phyloP scores from a whole-genome alignment of 2,797 vertebrate genomes.

The Onychomys leucogaster region DNA sequence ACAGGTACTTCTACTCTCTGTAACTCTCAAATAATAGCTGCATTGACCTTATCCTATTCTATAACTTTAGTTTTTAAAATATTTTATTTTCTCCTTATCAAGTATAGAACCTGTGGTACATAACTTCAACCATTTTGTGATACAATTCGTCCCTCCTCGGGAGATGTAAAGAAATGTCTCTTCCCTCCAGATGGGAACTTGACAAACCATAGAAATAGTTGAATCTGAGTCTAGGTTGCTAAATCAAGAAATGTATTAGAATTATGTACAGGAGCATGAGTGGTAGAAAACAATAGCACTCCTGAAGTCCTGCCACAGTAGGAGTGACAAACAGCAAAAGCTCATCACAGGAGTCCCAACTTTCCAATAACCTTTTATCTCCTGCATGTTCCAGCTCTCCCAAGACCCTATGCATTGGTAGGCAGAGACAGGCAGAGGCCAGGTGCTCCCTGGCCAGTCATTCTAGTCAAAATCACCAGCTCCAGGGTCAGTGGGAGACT shows the following conservation, averaged over 20 bases:
- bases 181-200: neutral
- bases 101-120: neutral
- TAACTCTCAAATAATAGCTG: neutral
- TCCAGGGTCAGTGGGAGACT: neutral
- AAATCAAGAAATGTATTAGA: neutral
- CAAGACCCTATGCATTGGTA: neutral
- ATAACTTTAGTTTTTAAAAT: neutral
- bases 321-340: neutral
- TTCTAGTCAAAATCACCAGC: rapidly evolving
- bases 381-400: neutral
- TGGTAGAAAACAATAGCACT: neutral
- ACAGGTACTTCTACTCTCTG: neutral
- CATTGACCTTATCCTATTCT: neutral
- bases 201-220: neutral
- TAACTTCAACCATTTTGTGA: neutral
- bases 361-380: neutral
- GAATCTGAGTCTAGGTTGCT: neutral
- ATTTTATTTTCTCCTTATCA: neutral
- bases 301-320: neutral
- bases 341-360: neutral
- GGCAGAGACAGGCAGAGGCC: neutral
- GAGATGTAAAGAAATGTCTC: neutral
- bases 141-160: too few relatives aligned
- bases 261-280: neutral
- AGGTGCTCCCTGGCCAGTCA: neutral